A percentile compares a stretch with the other conserved stretches of the same genome.
Evolutionary conservation across 2,797 vertebrate species (phyloP).

Genomic region (Oreonectes daqikongensis): DNA sequence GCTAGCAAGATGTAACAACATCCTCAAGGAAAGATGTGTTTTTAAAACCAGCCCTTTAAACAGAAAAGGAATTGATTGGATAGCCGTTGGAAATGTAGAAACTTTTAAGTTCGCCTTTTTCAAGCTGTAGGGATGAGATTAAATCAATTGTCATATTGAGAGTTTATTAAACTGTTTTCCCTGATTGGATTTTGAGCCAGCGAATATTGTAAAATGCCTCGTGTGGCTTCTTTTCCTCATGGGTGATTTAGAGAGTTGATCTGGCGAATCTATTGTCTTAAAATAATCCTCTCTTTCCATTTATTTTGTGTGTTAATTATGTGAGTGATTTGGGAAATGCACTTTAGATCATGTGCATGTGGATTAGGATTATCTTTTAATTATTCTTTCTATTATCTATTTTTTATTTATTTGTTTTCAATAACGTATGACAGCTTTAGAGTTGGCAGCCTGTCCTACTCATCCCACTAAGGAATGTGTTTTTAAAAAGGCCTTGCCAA

Average conservation of each 20-base stretch:
- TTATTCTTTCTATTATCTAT: conserved; percentile 61
- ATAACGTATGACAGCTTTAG: conserved; percentile 52
- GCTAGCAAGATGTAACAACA: neutral
- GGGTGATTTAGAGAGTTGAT: conserved; percentile 50
- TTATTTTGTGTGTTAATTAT: conserved; percentile 68
- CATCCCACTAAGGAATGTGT: conserved; percentile 47
- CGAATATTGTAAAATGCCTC: conserved; percentile 25
- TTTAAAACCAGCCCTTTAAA: conserved; percentile 8
- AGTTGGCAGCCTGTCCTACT: conserved; percentile 40
- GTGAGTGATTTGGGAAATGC: conserved; percentile 66
- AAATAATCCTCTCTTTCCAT: conserved; percentile 48
- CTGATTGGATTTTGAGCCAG: conserved; percentile 46
- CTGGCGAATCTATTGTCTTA: conserved; percentile 31
- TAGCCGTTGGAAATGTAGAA: neutral
- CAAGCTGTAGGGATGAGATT: conserved; percentile 47
- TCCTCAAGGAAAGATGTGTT: neutral
- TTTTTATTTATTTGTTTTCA: conserved; percentile 59
- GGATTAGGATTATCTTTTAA: conserved; percentile 66
- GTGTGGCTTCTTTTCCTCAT: conserved; percentile 43
- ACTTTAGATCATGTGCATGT: conserved; percentile 64
- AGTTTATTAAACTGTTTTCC: conserved; percentile 58
- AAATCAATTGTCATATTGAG: conserved; percentile 56
- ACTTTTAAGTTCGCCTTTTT: neutral
- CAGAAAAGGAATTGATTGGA: neutral
- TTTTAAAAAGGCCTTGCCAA: conserved; percentile 2